Evolutionary conservation across 1,140 invertebrate species (phyloP), one percentile per base, ranked within the genome.

Genomic region (Thalassaphorura encarpata): DNA sequence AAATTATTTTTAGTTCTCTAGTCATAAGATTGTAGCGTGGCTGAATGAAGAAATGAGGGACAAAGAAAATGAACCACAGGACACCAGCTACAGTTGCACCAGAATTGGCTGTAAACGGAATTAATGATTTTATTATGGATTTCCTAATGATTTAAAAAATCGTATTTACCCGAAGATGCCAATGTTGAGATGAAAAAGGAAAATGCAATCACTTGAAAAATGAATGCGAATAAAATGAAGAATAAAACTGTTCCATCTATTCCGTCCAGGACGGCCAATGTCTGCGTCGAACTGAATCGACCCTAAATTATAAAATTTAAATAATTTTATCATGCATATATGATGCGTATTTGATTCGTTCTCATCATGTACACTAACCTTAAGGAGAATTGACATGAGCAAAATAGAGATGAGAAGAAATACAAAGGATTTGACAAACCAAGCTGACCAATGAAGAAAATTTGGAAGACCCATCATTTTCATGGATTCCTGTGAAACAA

Each of bases 401-500:
- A 43, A 18, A 19, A 50, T 42, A 18, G 62, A 80, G 53, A 85
- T 75, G 1, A 80, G 58, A 1, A 88, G 70, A 65, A 86, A 83
- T 2, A 81, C 70, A 61, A 85, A 82, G 51, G 81, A 79, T 66
- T 87, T 85, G 28, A 83, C 70, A 67, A 88, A 89, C 85, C 87
- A 89, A 2, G 86, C 84, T 2, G 78, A 69, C 85, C 87, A 90
- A 66, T 90, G 86, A 28, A 90, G 65, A 83, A 83, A 89, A 60
- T 80, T 84, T 26, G 78, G 76, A 13, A 91, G 69, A 2, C 88
- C 88, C 87, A 90, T 90, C 68, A 89, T 85, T 69, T 85, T 88
- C 86, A 89, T 89, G 0, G 83, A 83, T 76, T 89, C 85, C 83
- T 85, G 66, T 27, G 29, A 27, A 46, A 48, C 15, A 29, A 28